Conservation (phyloP, 2,113 vertebrate genomes). For the Plectropomus leopardus region DNA sequence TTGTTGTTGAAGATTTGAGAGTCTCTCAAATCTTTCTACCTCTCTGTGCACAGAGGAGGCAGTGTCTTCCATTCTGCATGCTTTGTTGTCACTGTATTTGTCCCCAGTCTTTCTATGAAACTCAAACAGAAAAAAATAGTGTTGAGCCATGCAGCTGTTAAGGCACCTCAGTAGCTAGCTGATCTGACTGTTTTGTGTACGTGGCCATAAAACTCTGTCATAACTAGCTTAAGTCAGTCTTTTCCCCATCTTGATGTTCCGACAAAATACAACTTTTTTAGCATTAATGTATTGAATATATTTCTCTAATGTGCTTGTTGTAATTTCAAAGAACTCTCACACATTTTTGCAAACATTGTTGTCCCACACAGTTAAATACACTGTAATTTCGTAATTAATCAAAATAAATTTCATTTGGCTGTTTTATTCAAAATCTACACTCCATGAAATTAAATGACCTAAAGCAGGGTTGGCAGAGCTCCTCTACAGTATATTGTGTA, state of each 20-base stretch:
- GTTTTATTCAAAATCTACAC: background rate
- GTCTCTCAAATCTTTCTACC: constrained; percentile 5
- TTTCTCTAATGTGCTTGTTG: background rate
- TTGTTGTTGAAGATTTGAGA: constrained; percentile 29
- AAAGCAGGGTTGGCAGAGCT: background rate
- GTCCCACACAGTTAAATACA: background rate
- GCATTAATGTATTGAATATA: too few species aligned
- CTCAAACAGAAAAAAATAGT: background rate
- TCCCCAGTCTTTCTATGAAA: constrained; percentile 4
- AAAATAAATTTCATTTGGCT: too few species aligned
- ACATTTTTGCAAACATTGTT: too few species aligned
- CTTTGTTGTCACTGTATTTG: constrained; percentile 8
- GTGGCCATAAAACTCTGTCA: too few species aligned
- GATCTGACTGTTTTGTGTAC: too few species aligned
- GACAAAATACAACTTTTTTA: too few species aligned
- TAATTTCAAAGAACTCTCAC: too few species aligned
- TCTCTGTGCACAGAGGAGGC: background rate
- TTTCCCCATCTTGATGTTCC: too few species aligned
- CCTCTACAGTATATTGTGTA: background rate
- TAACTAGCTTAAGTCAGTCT: too few species aligned
- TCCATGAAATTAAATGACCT: too few species aligned
- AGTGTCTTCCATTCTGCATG: background rate
- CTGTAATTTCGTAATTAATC: background rate
- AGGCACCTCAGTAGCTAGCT: background rate
- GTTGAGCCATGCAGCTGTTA: background rate